A percentile compares a stretch with the other conserved stretches of the same genome.
These are phyloP conservation scores for Colius striatus DNA, from an alignment of 2,113 vertebrate genomes.

Conservation along the genomic window DNA sequence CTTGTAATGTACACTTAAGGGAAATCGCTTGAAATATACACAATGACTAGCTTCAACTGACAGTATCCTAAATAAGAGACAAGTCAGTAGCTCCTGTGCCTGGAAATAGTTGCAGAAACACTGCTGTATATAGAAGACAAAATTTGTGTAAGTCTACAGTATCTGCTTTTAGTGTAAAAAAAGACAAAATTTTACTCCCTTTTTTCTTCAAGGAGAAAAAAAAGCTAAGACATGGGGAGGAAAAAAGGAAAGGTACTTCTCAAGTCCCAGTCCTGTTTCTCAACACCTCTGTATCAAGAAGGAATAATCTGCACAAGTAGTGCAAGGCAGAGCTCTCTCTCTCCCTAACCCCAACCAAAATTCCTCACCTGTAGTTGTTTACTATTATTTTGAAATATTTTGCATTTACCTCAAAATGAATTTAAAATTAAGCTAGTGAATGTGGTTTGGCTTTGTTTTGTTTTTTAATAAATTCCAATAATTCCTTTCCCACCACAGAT, in stretches of 20 bases:
- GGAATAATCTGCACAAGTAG: not conserved
- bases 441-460: not conserved
- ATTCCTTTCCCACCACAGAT: not conserved
- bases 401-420: not conserved
- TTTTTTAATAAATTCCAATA: not conserved
- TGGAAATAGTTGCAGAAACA: not conserved
- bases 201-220: not conserved
- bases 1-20: not conserved
- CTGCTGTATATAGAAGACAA: not conserved
- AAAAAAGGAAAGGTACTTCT: not conserved
- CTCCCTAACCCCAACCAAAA: not conserved
- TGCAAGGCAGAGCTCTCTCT: rapidly evolving
- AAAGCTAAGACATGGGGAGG: not conserved
- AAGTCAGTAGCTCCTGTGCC: not conserved
- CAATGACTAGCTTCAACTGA: not conserved
- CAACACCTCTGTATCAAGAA: rapidly evolving
- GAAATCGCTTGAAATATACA: not conserved
- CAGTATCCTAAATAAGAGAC: not conserved
- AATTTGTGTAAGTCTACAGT: not conserved
- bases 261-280: not conserved
- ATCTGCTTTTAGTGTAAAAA: not conserved
- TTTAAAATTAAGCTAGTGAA: not conserved
- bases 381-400: not conserved
- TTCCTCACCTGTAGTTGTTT: not conserved
- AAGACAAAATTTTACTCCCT: not conserved